Conservation (phyloP, 2,888 invertebrate species). For the Nesidiocoris tenuis region DNA sequence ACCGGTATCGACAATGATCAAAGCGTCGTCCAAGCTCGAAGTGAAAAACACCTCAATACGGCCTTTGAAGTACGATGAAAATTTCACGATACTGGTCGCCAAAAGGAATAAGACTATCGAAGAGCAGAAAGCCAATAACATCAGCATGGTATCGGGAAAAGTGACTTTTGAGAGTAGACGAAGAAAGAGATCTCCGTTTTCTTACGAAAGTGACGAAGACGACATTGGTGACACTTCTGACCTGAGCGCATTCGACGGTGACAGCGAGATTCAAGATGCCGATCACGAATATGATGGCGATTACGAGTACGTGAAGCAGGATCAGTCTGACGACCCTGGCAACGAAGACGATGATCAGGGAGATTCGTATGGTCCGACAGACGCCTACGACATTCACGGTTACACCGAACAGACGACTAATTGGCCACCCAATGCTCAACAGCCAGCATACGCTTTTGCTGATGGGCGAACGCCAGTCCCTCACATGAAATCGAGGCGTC, state of each 20-base stretch:
- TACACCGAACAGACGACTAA: slow-evolving; percentile 32
- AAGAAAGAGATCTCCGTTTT: slow-evolving; percentile 5
- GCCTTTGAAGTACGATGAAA: slow-evolving; percentile 35
- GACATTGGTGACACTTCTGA: background rate
- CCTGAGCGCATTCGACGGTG: background rate
- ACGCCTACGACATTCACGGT: slow-evolving; percentile 46
- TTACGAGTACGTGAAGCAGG: slow-evolving; percentile 30
- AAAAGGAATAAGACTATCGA: slow-evolving; percentile 12
- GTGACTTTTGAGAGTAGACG: background rate
- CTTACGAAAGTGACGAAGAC: slow-evolving; percentile 11
- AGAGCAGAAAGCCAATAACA: background rate
- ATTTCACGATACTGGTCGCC: slow-evolving; percentile 28
- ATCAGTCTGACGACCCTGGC: background rate
- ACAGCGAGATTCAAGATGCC: slow-evolving; percentile 1
- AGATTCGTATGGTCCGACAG: background rate
- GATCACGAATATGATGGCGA: slow-evolving; percentile 34
- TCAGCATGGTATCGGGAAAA: background rate
- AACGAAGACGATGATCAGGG: background rate
- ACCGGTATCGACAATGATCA: slow-evolving; percentile 8
- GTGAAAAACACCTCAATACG: slow-evolving; percentile 14
- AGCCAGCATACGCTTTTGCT: slow-evolving; percentile 30
- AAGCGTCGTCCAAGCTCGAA: slow-evolving; percentile 5
- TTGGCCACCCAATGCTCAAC: slow-evolving; percentile 25
- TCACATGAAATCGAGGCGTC: slow-evolving; percentile 25
- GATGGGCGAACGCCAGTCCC: slow-evolving; percentile 6